Evolutionary conservation across 2,797 vertebrate genomes (phyloP).

Genomic region (Clarias laeviceps): DNA sequence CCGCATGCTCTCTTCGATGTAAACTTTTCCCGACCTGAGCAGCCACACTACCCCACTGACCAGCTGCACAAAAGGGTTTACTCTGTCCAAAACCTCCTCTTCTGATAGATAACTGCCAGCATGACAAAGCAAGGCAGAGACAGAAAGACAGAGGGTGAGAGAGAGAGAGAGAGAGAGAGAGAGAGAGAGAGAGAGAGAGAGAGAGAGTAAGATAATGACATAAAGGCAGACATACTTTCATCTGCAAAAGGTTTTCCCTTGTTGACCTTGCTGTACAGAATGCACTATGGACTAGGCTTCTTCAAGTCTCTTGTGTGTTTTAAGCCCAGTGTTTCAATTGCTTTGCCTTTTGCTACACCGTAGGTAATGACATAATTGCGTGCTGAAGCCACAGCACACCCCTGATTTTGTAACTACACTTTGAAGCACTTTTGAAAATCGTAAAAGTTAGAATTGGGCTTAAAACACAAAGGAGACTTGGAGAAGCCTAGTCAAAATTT

Average conservation of each 20-base stretch:
- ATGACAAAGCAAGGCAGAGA: background rate
- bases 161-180: background rate
- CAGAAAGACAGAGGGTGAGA: background rate
- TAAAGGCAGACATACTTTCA: background rate
- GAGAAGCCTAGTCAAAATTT: background rate
- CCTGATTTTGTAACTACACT: too few relatives aligned
- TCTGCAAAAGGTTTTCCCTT: background rate
- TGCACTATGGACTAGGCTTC: background rate
- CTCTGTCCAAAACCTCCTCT: conserved; percentile 81
- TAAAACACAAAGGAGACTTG: background rate
- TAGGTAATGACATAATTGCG: too few relatives aligned
- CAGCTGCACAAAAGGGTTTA: conserved; percentile 90
- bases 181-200: background rate
- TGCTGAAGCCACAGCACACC: too few relatives aligned
- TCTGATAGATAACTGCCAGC: conserved; percentile 86
- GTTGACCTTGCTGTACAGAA: background rate
- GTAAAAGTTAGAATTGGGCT: too few relatives aligned
- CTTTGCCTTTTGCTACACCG: too few relatives aligned
- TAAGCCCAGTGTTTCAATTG: too few relatives aligned
- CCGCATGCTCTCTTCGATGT: conserved; percentile 81
- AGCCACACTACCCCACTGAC: conserved; percentile 94
- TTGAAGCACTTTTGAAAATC: too few relatives aligned
- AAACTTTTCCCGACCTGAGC: conserved; percentile 82
- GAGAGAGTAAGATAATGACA: background rate
- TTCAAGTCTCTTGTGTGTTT: too few relatives aligned